Evolutionary conservation across 2,797 vertebrate species (phyloP).

Genomic region (Phrynocephalus vlangalii): DNA sequence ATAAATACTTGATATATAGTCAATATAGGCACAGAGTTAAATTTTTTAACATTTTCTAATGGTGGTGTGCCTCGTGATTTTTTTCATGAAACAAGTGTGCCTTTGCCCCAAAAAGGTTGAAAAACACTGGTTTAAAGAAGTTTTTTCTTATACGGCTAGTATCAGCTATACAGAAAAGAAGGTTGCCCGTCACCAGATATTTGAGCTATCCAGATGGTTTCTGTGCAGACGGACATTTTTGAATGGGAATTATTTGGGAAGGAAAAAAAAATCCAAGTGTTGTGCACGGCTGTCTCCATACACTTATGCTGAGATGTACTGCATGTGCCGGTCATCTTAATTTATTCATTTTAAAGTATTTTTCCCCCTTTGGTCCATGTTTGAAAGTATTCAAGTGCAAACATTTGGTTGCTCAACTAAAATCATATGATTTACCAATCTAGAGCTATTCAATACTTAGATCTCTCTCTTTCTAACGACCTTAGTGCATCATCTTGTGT

Average conservation of each 20-base stretch:
- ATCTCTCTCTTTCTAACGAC: not conserved
- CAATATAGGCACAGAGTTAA: too few relatives aligned
- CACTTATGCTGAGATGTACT: not conserved
- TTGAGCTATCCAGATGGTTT: not conserved
- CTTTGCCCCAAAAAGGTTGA: too few relatives aligned
- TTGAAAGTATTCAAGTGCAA: not conserved
- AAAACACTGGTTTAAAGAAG: not conserved
- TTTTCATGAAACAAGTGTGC: too few relatives aligned
- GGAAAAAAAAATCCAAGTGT: too few relatives aligned
- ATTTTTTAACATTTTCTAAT: too few relatives aligned
- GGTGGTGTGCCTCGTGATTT: too few relatives aligned
- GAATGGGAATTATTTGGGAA: not conserved
- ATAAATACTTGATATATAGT: too few relatives aligned
- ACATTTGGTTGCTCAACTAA: not conserved
- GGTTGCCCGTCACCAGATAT: not conserved
- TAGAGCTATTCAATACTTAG: too few relatives aligned
- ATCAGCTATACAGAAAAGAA: not conserved
- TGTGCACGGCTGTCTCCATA: too few relatives aligned
- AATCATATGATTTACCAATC: not conserved
- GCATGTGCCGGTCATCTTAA: not conserved
- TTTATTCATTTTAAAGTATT: too few relatives aligned
- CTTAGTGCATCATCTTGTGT: constrained; percentile 34
- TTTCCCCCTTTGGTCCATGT: not conserved
- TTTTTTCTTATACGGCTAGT: not conserved
- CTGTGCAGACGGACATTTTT: not conserved